Evolutionary conservation across 1,140 invertebrate species (phyloP).

Genomic region (Sweltsa coloradensis): DNA sequence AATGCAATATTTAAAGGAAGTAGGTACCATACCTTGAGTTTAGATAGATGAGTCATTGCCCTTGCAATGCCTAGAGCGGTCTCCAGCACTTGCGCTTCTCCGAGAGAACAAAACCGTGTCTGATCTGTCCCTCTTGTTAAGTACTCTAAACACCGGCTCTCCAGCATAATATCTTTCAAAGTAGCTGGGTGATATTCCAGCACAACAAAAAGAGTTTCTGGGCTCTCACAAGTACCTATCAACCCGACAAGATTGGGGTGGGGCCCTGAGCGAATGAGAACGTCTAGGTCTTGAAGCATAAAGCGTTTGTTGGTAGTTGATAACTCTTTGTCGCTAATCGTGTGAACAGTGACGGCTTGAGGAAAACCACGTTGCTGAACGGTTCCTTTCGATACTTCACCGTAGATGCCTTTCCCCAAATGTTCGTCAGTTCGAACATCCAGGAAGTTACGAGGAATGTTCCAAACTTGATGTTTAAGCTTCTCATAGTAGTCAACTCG

Average conservation of each 20-base stretch:
- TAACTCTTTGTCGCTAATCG: constrained; percentile 42
- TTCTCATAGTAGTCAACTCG: constrained; percentile 55
- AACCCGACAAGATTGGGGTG: constrained; percentile 60
- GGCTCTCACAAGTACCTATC: constrained; percentile 65
- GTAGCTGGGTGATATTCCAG: constrained; percentile 49
- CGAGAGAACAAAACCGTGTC: constrained; percentile 40
- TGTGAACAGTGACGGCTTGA: constrained; percentile 30
- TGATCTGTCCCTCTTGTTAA: constrained; percentile 33
- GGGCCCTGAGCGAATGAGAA: constrained; percentile 48
- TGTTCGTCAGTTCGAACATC: constrained; percentile 52
- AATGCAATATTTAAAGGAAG: constrained; percentile 23
- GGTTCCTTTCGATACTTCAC: constrained; percentile 52
- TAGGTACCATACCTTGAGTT: too few relatives aligned
- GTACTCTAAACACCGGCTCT: constrained; percentile 43
- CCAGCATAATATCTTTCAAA: constrained; percentile 53
- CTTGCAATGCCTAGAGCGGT: constrained; percentile 41
- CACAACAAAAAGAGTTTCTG: constrained; percentile 54
- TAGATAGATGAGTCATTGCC: constrained; percentile 55
- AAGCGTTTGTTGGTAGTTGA: constrained; percentile 43
- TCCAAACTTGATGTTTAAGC: constrained; percentile 58
- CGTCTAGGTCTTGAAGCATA: constrained; percentile 60
- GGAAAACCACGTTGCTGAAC: constrained; percentile 40
- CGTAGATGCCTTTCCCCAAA: constrained; percentile 61
- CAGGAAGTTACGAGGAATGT: constrained; percentile 53
- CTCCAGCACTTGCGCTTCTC: constrained; percentile 43